phyloP scores from a whole-genome alignment of 2,888 invertebrate species.

The Ceratothoa steindachneri region DNA sequence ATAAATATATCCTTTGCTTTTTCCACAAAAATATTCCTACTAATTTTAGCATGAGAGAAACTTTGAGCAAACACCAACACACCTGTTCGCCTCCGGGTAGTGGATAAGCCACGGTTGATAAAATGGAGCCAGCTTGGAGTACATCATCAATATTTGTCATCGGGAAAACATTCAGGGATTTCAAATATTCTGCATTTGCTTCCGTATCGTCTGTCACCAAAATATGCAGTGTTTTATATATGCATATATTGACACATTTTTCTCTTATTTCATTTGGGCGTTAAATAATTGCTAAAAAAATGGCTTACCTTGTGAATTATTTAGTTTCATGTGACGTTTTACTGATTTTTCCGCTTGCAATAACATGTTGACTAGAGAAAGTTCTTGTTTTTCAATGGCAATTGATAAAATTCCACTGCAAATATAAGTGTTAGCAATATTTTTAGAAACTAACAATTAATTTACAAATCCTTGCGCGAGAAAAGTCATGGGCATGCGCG shows the following conservation, averaged over 20 bases:
- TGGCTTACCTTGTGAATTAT: no score
- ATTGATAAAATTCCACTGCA: background rate
- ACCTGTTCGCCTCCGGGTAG: constrained; percentile 25
- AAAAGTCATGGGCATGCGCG: background rate
- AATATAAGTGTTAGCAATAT: background rate
- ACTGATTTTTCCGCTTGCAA: background rate
- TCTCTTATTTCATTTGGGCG: no score
- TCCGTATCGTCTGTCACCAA: background rate
- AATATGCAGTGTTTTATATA: no score
- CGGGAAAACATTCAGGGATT: background rate
- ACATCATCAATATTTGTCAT: background rate
- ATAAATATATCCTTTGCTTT: no score
- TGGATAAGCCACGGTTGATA: constrained; percentile 33
- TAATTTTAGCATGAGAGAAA: no score
- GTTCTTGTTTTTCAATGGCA: background rate
- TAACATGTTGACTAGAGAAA: background rate
- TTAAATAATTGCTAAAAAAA: no score
- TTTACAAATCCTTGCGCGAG: no score
- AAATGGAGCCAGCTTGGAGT: constrained; percentile 12
- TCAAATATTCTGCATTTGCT: background rate
- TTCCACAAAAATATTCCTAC: no score
- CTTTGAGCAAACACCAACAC: background rate
- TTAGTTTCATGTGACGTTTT: no score
- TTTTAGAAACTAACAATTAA: no score
- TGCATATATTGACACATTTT: no score